A percentile compares a stretch with the other conserved stretches of the same genome.
Evolutionary conservation across 2,888 invertebrate species (phyloP).

Genomic region (Chrysomela aeneicollis): DNA sequence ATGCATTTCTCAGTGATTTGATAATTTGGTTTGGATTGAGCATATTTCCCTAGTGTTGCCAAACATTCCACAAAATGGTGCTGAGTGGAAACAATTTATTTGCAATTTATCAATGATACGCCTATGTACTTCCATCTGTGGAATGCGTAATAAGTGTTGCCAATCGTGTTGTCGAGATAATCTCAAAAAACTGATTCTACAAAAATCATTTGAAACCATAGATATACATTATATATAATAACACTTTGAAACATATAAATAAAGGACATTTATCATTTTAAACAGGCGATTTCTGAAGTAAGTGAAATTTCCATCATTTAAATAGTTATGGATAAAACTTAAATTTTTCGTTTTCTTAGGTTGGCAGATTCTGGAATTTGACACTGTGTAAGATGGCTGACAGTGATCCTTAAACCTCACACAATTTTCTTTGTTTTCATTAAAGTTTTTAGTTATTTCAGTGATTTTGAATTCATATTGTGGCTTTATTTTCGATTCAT

Average conservation of each 20-base stretch:
- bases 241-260: too few species aligned
- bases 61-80: too few species aligned
- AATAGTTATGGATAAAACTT: constrained; percentile 9
- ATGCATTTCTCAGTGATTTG: too few species aligned
- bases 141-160: constrained; percentile 40
- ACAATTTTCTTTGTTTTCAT: constrained; percentile 63
- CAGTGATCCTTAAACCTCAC: constrained; percentile 55
- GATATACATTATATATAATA: too few species aligned
- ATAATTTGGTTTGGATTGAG: too few species aligned
- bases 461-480: constrained; percentile 42
- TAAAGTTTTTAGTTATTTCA: constrained; percentile 57
- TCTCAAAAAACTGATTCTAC: constrained; percentile 31
- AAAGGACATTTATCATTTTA: too few species aligned
- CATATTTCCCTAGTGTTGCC: too few species aligned
- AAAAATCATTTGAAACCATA: neutral
- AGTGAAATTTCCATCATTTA: too few species aligned
- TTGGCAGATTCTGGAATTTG: constrained; percentile 61
- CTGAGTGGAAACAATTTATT: too few species aligned
- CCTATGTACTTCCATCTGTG: constrained; percentile 32
- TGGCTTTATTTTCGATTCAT: constrained; percentile 26
- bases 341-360: constrained; percentile 40
- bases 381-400: constrained; percentile 62
- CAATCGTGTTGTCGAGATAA: constrained; percentile 39
- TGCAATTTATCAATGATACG: constrained; percentile 36
- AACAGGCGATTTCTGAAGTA: too few species aligned